Evolutionary conservation across 37 sponge, comb jelly and placozoan genomes (phyloP), one percentile per base, ranked within the genome.

Genomic region (Ianthella basta): DNA sequence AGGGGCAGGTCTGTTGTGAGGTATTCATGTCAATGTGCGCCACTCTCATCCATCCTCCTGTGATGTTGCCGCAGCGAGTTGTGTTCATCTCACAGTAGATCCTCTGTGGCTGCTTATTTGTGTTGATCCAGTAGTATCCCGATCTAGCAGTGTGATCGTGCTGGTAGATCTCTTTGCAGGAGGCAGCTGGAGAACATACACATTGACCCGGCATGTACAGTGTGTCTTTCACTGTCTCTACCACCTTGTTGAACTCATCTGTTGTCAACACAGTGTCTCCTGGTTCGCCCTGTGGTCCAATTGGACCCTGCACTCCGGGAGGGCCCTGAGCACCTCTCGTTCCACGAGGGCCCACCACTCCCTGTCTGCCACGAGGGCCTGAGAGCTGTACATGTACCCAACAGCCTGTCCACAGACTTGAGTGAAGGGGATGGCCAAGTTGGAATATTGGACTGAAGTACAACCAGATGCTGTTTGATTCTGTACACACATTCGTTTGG

Each of bases 31-130:
- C 70, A 30, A 69, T 13, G 70, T 69, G 70, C 15, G 70, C 34
- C 35, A 69, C 35, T 30, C 70, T 69, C 70, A 30, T 69, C 70
- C 70, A 69, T 69, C 70, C 70, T 69, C 70, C 70, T 69, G 35
- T 69, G 70, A 69, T 69, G 50, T 44, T 44, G 15, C 70, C 70
- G 34, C 70, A 69, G 70, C 70, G 70, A 30, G 70, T 69, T 32
- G 29, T 35, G 12, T 69, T 35, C 70, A 69, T 69, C 35, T 69
- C 34, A 35, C 70, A 69, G 35, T 69, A 30, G 35, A 69, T 13
- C 29, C 29, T 69, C 35, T 30, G 12, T 16, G 50, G 50, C 50
- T 44, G 50, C 3, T 44, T 3, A 8, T 8, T 8, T 10, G 50
- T 44, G 50, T 30, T 69, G 70, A 69, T 69, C 70, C 70, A 69